Evolutionary conservation across 2,888 invertebrate species (phyloP).

Genomic region (Cosmia pyralina): DNA sequence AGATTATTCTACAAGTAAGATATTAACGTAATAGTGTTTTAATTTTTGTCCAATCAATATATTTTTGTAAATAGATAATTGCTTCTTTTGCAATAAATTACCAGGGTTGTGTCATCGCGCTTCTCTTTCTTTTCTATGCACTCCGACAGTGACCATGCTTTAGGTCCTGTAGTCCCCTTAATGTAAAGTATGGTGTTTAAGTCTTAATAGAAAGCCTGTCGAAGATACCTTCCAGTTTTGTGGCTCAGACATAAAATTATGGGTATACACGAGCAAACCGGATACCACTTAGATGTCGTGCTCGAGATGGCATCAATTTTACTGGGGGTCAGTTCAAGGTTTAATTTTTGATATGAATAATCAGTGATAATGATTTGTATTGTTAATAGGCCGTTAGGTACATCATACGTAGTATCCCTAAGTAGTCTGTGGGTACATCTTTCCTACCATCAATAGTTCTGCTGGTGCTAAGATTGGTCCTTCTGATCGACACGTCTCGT

Average conservation of each 20-base stretch:
- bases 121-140: too few relatives aligned
- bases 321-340: constrained; percentile 59
- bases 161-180: neutral
- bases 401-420: too few relatives aligned
- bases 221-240: constrained; percentile 51
- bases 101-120: too few relatives aligned
- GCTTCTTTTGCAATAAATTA: too few relatives aligned
- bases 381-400: constrained; percentile 1
- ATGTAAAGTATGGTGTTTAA: constrained; percentile 50
- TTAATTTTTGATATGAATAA: constrained; percentile 44
- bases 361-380: constrained; percentile 31
- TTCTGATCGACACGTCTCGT: neutral
- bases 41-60: too few relatives aligned
- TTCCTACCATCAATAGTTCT: neutral
- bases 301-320: constrained; percentile 45
- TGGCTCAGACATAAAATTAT: constrained; percentile 47
- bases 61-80: too few relatives aligned
- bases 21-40: too few relatives aligned
- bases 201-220: constrained; percentile 67
- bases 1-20: too few relatives aligned
- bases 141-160: too few relatives aligned
- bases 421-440: too few relatives aligned
- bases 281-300: constrained; percentile 49
- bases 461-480: neutral
- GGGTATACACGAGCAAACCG: constrained; percentile 43